Evolutionary conservation across 2,797 vertebrate genomes (phyloP).

Genomic region (Trematomus bernacchii): DNA sequence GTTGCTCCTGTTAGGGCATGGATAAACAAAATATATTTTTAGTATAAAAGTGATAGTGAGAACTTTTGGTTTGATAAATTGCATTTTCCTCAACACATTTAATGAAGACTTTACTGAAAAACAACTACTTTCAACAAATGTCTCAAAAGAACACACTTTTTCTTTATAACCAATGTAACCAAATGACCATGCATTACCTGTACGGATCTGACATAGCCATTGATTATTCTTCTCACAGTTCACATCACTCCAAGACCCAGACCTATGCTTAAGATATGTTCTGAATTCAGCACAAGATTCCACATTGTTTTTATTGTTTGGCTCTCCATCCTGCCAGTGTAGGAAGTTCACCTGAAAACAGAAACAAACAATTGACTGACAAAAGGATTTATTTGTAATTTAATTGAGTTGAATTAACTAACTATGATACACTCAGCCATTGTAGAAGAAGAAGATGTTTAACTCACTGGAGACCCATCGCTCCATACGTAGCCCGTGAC

Average conservation of each 20-base stretch:
- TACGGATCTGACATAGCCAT: constrained; percentile 91
- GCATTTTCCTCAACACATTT: not conserved
- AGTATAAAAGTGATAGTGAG: not conserved
- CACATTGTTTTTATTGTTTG: constrained; percentile 88
- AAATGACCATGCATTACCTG: constrained; percentile 79
- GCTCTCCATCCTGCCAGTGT: constrained; percentile 89
- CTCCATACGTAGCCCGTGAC: constrained; percentile 89
- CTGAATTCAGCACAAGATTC: constrained; percentile 88
- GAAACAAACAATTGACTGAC: not conserved
- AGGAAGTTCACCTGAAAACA: constrained; percentile 85
- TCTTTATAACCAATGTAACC: not conserved
- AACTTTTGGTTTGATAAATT: not conserved
- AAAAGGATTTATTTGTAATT: not conserved
- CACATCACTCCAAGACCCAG: constrained; percentile 86
- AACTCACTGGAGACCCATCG: constrained; percentile 91
- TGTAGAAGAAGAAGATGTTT: constrained; percentile 3
- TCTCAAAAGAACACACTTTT: not conserved
- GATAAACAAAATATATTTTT: not conserved
- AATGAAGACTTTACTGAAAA: not conserved
- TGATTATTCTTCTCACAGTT: constrained; percentile 85
- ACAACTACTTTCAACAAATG: not conserved
- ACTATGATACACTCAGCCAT: not conserved
- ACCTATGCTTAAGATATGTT: not conserved
- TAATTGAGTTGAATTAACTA: not conserved
- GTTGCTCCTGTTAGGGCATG: constrained; percentile 81